Percentiles rank a stretch among this genome's conserved stretches.
Conservation (phyloP, 2,113 vertebrate species). For the Phrynocephalus versicolor region DNA sequence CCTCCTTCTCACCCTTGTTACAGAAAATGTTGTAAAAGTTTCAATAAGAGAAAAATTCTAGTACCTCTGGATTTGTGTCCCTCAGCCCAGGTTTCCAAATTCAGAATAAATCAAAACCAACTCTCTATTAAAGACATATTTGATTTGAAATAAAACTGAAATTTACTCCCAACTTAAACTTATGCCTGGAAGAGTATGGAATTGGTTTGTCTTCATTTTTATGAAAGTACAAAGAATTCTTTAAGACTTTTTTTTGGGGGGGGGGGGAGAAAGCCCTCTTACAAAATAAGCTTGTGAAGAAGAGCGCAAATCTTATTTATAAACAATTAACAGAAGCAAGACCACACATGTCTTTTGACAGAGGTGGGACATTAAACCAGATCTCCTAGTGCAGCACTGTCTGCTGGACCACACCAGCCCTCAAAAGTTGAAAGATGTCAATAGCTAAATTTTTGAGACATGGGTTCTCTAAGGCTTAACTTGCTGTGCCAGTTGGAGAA, state of each 20-base stretch:
- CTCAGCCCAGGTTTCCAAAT: neutral
- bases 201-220: slow-evolving; percentile 19
- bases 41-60: neutral
- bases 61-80: neutral
- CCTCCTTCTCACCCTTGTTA: slow-evolving; percentile 7
- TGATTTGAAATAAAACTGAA: slow-evolving; percentile 14
- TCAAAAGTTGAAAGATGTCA: neutral
- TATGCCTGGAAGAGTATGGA: slow-evolving; percentile 12
- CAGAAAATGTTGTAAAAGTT: slow-evolving; percentile 7
- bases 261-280: slow-evolving; percentile 6
- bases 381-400: neutral
- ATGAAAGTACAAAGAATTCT: neutral
- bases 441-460: slow-evolving; percentile 9
- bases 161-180: slow-evolving; percentile 35
- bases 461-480: slow-evolving; percentile 34
- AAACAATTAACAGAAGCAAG: neutral
- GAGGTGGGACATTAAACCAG: neutral
- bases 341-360: neutral
- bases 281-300: slow-evolving; percentile 13
- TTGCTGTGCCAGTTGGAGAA: slow-evolving; percentile 11
- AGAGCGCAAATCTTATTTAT: neutral
- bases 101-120: rapidly evolving
- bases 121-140: slow-evolving; percentile 6
- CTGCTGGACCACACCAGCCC: neutral
- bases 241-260: neutral